Evolutionary conservation across 2,888 invertebrate genomes (phyloP).

Genomic region (Oligia strigilis): DNA sequence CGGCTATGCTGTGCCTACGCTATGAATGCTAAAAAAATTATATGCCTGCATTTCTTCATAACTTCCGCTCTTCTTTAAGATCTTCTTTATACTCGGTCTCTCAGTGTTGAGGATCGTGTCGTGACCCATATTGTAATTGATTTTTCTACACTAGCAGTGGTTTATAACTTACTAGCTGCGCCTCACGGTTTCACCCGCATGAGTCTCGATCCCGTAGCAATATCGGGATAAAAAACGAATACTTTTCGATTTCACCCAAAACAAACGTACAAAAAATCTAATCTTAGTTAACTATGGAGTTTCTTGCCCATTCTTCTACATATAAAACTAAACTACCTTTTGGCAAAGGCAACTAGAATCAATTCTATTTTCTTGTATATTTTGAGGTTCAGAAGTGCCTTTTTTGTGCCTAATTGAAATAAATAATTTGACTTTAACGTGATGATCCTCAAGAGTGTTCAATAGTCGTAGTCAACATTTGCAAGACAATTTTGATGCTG

Average conservation of each 20-base stretch:
- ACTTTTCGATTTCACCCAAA: background rate
- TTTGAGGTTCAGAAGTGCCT: background rate
- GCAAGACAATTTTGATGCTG: background rate
- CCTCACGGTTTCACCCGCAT: background rate
- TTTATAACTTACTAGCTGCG: background rate
- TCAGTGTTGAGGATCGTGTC: background rate
- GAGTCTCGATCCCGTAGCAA: background rate
- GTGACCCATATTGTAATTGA: background rate
- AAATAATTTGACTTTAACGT: background rate
- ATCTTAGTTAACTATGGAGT: background rate
- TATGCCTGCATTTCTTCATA: background rate
- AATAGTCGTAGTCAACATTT: background rate
- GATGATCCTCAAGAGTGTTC: background rate
- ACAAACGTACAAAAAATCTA: background rate
- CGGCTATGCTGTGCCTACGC: no score
- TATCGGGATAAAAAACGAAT: background rate
- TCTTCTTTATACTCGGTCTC: no score
- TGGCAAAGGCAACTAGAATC: background rate
- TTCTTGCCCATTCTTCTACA: background rate
- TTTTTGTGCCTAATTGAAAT: background rate
- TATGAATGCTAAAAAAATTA: no score
- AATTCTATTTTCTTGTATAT: background rate
- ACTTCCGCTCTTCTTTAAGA: no score
- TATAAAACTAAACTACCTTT: background rate
- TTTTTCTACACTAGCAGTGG: background rate